A percentile compares a stretch with the other conserved stretches of the same genome.
Conservation (phyloP, 2,113 vertebrate species). For the Cygnus atratus region DNA sequence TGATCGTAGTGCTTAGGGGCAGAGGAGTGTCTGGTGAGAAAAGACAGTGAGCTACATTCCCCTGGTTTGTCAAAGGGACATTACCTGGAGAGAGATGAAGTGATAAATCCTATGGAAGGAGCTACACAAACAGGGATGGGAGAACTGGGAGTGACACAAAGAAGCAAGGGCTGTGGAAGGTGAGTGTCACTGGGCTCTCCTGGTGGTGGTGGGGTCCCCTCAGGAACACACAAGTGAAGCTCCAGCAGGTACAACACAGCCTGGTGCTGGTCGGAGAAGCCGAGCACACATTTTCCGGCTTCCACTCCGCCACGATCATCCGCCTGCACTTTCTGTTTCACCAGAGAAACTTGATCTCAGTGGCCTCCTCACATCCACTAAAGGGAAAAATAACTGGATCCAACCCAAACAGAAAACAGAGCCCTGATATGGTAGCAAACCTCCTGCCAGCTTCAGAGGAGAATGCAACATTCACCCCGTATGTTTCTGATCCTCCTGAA, state of each 20-base stretch:
- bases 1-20: rapidly evolving
- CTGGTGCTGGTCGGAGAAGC: not conserved
- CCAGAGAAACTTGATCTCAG: not conserved
- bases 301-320: not conserved
- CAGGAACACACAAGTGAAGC: not conserved
- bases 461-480: rapidly evolving
- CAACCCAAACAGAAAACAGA: constrained; percentile 4
- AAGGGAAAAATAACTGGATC: not conserved
- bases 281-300: not conserved
- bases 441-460: not conserved
- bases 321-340: not conserved
- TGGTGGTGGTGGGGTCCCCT: not conserved
- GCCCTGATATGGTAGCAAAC: not conserved
- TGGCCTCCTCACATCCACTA: not conserved
- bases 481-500: constrained; percentile 1
- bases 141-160: not conserved
- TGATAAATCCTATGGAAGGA: not conserved
- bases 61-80: not conserved
- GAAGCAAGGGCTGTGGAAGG: not conserved
- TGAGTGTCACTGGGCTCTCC: not conserved
- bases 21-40: not conserved
- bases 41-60: not conserved
- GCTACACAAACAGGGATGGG: not conserved
- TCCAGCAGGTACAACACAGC: not conserved
- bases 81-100: not conserved